Conservation (phyloP, 2,888 invertebrate genomes). For the Melipona beecheii region DNA sequence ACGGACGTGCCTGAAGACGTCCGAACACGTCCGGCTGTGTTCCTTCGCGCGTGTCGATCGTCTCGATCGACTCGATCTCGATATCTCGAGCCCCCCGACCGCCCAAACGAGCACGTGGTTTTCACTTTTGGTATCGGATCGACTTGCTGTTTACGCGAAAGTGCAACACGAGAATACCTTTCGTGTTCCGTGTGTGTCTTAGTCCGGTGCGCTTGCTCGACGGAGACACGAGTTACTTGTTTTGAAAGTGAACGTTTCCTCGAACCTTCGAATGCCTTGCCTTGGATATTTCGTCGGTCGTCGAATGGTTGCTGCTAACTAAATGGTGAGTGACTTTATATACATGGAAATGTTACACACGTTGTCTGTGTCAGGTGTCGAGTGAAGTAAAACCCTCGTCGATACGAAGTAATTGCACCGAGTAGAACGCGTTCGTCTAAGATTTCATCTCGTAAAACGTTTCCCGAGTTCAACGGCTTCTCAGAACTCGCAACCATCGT, state of each 20-base stretch:
- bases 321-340: constrained; percentile 60
- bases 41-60: constrained; percentile 20
- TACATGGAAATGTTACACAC: background rate
- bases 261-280: constrained; percentile 53
- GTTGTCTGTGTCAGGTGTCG: background rate
- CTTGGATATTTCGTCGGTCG: constrained; percentile 59
- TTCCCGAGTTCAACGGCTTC: background rate
- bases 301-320: constrained; percentile 45
- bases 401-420: background rate
- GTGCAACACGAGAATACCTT: constrained; percentile 36
- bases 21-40: constrained; percentile 43
- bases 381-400: background rate
- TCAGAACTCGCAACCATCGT: background rate
- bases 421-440: background rate
- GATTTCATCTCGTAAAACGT: constrained; percentile 4
- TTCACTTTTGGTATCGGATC: background rate
- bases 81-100: too few species aligned
- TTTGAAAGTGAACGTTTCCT: constrained; percentile 67
- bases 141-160: constrained; percentile 37
- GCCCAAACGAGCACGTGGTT: constrained; percentile 3
- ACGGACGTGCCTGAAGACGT: constrained; percentile 35
- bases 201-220: background rate
- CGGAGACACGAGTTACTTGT: constrained; percentile 45
- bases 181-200: constrained; percentile 37
- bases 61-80: background rate